Base-by-base conservation (phyloP, 2,888 invertebrate species). In the Exocentrus adspersus region DNA sequence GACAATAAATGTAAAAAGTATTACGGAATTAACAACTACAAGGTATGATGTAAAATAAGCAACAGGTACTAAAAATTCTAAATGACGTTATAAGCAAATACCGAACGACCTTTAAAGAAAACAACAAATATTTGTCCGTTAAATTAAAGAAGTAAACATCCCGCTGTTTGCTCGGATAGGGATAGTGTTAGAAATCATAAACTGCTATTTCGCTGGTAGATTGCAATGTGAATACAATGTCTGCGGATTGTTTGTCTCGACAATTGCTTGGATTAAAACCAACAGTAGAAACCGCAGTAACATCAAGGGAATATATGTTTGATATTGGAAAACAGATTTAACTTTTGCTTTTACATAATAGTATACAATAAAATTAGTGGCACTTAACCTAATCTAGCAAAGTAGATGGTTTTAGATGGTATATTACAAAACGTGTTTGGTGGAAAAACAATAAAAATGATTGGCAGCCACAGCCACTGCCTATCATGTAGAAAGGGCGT, bases 41-140 rank as follows among this genome's bases (percentile, higher is more conserved):
- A 24, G 43, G 4, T 37, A 20, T 24, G n/a, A 42, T 45, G 45
- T 46, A 56, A 56, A 32, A 28, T 19, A 56, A 17, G 16, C 16
- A 42, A 45, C 37, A 30, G 30, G 12, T 53, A 54, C 28, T 54
- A 43, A 54, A 54, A 54, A 43, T 54, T 43, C 24, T 24, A 17
- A 43, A 56, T 56, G 56, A 56, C 56, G 54, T 54, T 54, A 54
- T 42, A 54, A 10, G 53, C 42, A 54, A 54, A 54, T 37, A 52
- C n/a, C 19, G 16, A 16, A 42, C 42, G 45, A 56, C 56, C 45
- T 56, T 56, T 56, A 56, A 56, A 56, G 45, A 56, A 45, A 56
- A 56, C 56, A 56, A 46, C 56, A 56, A 56, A 56, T 56, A 56
- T 56, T 56, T 45, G 28, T 30, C 28, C 45, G 5, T 19, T 45